A percentile compares a stretch with the other conserved stretches of the same genome.
These are phyloP conservation scores for Eupelmus urozonus DNA, from an alignment of 2,888 invertebrate genomes.

Conservation along the genomic window DNA sequence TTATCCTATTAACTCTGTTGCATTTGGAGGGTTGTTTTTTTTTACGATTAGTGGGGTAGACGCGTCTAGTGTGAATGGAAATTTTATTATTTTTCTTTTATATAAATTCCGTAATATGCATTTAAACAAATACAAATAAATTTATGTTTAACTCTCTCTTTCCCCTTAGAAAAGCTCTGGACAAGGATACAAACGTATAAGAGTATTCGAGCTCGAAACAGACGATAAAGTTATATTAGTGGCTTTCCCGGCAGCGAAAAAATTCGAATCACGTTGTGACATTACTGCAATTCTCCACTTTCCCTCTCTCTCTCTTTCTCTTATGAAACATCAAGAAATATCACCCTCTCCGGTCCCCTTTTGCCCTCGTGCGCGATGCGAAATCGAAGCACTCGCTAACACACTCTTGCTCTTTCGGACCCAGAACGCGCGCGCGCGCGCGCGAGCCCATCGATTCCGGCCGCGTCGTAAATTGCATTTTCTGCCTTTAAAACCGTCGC, in stretches of 20 bases:
- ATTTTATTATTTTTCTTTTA: neutral
- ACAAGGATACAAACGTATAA: no score
- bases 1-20: constrained; percentile 15
- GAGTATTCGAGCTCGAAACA: neutral
- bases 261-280: constrained; percentile 34
- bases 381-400: constrained; percentile 22
- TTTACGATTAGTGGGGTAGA: neutral
- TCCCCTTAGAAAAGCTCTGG: no score
- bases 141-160: no score
- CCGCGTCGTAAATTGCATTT: constrained; percentile 50
- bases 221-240: neutral
- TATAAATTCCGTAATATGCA: no score
- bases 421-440: no score
- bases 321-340: no score
- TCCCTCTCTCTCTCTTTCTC: neutral
- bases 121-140: no score
- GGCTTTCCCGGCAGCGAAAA: neutral
- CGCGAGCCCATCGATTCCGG: constrained; percentile 24
- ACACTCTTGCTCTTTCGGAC: neutral
- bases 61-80: no score
- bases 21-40: neutral
- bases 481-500: constrained; percentile 34
- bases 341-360: neutral
- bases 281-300: neutral
- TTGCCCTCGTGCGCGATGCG: neutral